Percentiles rank a stretch among this genome's conserved stretches.
Conservation (phyloP, 2,113 vertebrate genomes). For the Megatriorchis doriae region DNA sequence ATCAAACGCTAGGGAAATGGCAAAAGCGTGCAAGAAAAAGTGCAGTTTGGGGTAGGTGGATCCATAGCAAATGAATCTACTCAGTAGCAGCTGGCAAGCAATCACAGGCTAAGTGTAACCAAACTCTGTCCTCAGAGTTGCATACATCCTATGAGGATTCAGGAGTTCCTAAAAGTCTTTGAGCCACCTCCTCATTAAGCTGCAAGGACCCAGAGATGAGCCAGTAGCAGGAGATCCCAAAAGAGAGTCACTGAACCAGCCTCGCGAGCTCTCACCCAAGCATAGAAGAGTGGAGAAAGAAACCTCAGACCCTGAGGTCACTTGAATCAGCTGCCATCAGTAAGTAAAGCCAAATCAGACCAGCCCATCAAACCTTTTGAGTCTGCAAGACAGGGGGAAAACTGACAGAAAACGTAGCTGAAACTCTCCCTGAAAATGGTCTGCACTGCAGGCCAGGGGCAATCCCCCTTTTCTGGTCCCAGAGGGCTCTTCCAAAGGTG, state of each 20-base stretch:
- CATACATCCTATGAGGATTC: rapidly evolving
- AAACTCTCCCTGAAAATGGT: not conserved
- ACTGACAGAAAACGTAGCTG: not conserved
- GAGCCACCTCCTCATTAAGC: not conserved
- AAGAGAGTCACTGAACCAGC: not conserved
- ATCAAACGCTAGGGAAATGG: not conserved
- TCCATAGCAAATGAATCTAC: not conserved
- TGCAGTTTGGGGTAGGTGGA: not conserved
- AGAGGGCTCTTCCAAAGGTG: not conserved
- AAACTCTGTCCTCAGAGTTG: not conserved
- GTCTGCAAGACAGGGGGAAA: rapidly evolving
- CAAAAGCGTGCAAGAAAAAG: not conserved
- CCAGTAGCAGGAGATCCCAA: not conserved
- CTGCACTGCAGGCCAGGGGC: not conserved
- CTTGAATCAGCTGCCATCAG: rapidly evolving
- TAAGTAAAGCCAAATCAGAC: not conserved
- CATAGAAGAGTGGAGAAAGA: not conserved
- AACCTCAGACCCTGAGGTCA: not conserved
- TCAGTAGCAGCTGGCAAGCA: not conserved
- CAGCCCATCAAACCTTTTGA: not conserved
- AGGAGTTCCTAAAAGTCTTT: not conserved
- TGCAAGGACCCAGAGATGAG: not conserved
- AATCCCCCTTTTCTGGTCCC: not conserved
- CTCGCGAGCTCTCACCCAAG: not conserved
- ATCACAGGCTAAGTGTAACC: not conserved